Percentiles rank a stretch among this genome's conserved stretches.
Conservation (phyloP, 2,797 vertebrate genomes). For the Gastrophryne carolinensis region DNA sequence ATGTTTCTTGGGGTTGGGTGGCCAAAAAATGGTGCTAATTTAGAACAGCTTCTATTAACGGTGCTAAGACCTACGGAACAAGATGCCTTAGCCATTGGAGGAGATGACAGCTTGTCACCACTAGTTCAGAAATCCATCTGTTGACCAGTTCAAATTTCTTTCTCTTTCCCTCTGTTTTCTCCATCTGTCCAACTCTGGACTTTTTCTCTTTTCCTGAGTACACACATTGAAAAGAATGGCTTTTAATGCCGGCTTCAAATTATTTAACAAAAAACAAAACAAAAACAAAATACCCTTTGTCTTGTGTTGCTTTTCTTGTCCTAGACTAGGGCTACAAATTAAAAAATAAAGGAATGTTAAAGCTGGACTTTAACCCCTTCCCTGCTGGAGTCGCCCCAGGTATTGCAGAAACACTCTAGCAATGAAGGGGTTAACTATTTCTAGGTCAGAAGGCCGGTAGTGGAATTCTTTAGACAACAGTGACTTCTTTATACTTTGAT, state of each 20-base stretch:
- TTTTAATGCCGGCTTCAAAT: not conserved
- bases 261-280: not conserved
- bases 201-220: constrained; percentile 7
- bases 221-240: constrained; percentile 32
- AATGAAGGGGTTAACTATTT: constrained; percentile 44
- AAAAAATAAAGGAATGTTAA: constrained; percentile 42
- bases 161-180: constrained; percentile 60
- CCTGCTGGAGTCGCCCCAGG: constrained; percentile 46
- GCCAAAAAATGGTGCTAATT: constrained; percentile 84
- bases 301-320: constrained; percentile 50
- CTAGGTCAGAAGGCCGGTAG: constrained; percentile 19
- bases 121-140: constrained; percentile 33
- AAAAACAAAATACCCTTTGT: constrained; percentile 37
- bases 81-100: constrained; percentile 56
- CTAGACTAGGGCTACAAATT: constrained; percentile 47
- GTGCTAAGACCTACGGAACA: constrained; percentile 79
- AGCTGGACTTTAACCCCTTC: constrained; percentile 52
- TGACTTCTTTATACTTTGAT: not conserved
- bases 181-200: not conserved
- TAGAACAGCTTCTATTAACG: constrained; percentile 82
- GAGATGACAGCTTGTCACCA: constrained; percentile 32
- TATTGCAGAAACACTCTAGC: constrained; percentile 29
- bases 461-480: not conserved
- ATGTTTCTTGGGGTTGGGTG: constrained; percentile 67
- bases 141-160: constrained; percentile 55